Conservation (phyloP, 1,140 invertebrate genomes). For the Lycorma delicatula region DNA sequence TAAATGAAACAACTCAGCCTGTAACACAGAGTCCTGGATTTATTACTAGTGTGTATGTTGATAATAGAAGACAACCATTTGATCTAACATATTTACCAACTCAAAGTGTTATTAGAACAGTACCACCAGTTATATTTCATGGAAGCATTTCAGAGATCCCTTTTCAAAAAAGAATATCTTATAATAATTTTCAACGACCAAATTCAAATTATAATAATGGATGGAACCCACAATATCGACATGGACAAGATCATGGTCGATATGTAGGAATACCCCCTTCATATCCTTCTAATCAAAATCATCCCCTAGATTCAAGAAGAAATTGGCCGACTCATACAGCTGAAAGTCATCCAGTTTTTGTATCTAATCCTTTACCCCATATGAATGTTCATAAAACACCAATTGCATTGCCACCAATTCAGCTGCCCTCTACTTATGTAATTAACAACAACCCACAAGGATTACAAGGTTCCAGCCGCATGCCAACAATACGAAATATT, state of each 20-base stretch:
- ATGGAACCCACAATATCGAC: neutral
- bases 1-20: no score
- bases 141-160: neutral
- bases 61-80: no score
- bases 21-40: no score
- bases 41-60: no score
- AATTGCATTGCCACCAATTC: slow-evolving; percentile 18
- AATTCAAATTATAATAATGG: neutral
- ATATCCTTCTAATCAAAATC: neutral
- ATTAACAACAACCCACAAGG: neutral
- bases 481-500: neutral
- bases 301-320: neutral
- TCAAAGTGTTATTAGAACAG: neutral
- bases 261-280: neutral
- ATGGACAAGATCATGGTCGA: neutral
- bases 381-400: slow-evolving; percentile 9
- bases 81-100: no score
- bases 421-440: slow-evolving; percentile 5
- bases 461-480: no score
- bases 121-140: neutral
- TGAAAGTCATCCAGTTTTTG: neutral
- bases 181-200: neutral
- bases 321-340: neutral
- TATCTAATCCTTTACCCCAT: neutral
- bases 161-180: neutral